These are phyloP conservation scores for Heliconius hewitsoni DNA, from an alignment of 1,140 invertebrate genomes.

Conservation along the genomic window DNA sequence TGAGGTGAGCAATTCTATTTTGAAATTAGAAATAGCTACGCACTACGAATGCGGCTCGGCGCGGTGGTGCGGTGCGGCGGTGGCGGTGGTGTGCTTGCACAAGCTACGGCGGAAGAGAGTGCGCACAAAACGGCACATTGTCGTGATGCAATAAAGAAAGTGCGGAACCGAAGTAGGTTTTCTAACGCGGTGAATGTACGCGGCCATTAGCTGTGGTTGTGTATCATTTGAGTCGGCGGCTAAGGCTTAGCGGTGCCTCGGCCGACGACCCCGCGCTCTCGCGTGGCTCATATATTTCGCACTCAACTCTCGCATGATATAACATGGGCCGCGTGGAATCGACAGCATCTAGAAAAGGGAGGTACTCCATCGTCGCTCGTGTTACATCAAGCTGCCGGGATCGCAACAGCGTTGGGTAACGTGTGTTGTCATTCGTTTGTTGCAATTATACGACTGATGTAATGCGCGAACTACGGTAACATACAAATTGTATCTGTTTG, in stretches of 20 bases:
- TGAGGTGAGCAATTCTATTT: conserved; percentile 49
- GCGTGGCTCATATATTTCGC: conserved; percentile 61
- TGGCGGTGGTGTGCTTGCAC: conserved; percentile 55
- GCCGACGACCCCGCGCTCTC: conserved; percentile 67
- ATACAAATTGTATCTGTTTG: conserved; percentile 1
- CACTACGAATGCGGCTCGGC: conserved; percentile 48
- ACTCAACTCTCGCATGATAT: conserved; percentile 59
- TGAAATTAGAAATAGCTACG: conserved; percentile 53
- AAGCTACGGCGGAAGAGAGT: conserved; percentile 74
- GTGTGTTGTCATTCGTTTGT: conserved; percentile 67
- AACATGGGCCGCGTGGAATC: conserved; percentile 59
- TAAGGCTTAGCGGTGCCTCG: conserved; percentile 62
- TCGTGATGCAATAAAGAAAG: conserved; percentile 79
- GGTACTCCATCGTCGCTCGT: conserved; percentile 39
- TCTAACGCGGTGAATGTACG: conserved; percentile 79
- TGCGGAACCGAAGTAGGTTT: conserved; percentile 78
- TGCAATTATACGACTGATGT: conserved; percentile 63
- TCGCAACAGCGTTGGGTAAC: conserved; percentile 67
- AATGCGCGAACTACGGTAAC: conserved; percentile 51
- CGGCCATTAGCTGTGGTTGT: conserved; percentile 71
- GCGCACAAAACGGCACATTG: conserved; percentile 68
- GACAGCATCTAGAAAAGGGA: conserved; percentile 42
- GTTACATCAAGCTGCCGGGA: conserved; percentile 67
- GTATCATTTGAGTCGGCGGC: conserved; percentile 66
- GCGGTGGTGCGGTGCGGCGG: conserved; percentile 1